A percentile compares a stretch with the other conserved stretches of the same genome.
These are phyloP conservation scores for Trichosurus vulpecula DNA, from an alignment of 2,797 vertebrate genomes.

Conservation along the genomic window DNA sequence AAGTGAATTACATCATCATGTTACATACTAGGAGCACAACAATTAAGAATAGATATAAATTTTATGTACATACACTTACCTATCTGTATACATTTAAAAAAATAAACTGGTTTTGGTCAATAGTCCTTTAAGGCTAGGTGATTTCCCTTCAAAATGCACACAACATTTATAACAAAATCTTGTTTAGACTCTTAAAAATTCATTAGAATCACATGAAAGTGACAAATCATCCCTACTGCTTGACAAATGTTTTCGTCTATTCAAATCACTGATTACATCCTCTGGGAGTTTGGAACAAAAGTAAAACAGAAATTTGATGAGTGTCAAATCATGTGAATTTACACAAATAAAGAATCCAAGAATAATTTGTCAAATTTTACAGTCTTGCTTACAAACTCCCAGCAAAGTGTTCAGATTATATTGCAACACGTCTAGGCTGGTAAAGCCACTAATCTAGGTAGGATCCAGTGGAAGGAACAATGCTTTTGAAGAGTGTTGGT, in stretches of 20 bases:
- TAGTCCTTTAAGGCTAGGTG: neutral
- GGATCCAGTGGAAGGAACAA: constrained; percentile 35
- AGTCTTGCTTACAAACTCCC: constrained; percentile 39
- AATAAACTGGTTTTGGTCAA: neutral
- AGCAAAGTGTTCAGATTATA: constrained; percentile 38
- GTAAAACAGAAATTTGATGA: constrained; percentile 63
- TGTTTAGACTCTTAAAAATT: neutral
- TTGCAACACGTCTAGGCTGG: constrained; percentile 9
- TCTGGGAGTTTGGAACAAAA: constrained; percentile 50
- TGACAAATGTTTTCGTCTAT: constrained; percentile 54
- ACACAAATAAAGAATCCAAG: constrained; percentile 68
- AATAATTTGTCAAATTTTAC: constrained; percentile 52
- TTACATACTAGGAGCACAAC: constrained; percentile 17
- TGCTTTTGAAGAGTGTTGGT: constrained; percentile 48
- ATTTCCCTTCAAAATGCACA: neutral
- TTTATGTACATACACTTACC: neutral
- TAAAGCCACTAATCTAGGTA: neutral
- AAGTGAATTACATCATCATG: neutral
- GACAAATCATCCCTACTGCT: constrained; percentile 33
- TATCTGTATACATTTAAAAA: neutral
- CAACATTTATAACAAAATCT: neutral
- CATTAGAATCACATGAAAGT: constrained; percentile 53
- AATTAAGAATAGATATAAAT: constrained; percentile 41
- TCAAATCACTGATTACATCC: constrained; percentile 59
- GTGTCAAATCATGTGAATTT: constrained; percentile 47